phyloP scores from a whole-genome alignment of 2,888 invertebrate species.

The Tenthredo livida region DNA sequence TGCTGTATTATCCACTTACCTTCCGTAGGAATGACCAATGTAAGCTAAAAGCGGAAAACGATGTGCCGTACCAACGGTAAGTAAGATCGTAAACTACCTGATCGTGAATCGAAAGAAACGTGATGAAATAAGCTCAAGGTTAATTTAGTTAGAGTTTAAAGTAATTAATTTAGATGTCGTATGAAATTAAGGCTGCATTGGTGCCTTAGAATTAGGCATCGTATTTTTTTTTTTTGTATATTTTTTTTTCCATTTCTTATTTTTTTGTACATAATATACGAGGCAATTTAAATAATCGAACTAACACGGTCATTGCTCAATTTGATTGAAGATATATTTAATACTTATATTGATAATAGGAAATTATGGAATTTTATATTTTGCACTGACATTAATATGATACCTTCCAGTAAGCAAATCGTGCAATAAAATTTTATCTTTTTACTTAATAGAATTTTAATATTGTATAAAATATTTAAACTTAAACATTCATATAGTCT shows the following conservation, averaged over 20 bases:
- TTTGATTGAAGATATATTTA: conserved; percentile 50
- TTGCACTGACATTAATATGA: conserved; percentile 22
- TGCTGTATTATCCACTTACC: not conserved
- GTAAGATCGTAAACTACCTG: conserved; percentile 17
- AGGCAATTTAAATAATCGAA: conserved; percentile 27
- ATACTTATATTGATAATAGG: conserved; percentile 28
- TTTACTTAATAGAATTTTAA: not conserved
- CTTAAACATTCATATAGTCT: not conserved
- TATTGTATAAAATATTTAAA: conserved; percentile 20
- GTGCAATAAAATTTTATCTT: conserved; percentile 34
- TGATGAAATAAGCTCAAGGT: conserved; percentile 46
- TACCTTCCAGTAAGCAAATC: conserved; percentile 12
- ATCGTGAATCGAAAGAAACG: not conserved
- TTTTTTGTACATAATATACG: conserved; percentile 43
- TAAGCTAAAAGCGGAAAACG: not conserved
- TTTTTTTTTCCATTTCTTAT: not conserved
- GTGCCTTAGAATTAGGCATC: conserved; percentile 49
- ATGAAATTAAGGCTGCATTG: conserved; percentile 51
- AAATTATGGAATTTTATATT: conserved; percentile 19
- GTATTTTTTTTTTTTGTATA: conserved; percentile 27
- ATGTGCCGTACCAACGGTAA: not conserved
- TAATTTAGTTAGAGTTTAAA: conserved; percentile 27
- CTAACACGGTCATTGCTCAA: conserved; percentile 53
- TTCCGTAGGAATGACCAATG: not conserved
- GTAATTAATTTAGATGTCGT: conserved; percentile 16